These are phyloP conservation scores for Saturnia pavonia DNA, from an alignment of 2,888 invertebrate genomes.

Conservation along the genomic window DNA sequence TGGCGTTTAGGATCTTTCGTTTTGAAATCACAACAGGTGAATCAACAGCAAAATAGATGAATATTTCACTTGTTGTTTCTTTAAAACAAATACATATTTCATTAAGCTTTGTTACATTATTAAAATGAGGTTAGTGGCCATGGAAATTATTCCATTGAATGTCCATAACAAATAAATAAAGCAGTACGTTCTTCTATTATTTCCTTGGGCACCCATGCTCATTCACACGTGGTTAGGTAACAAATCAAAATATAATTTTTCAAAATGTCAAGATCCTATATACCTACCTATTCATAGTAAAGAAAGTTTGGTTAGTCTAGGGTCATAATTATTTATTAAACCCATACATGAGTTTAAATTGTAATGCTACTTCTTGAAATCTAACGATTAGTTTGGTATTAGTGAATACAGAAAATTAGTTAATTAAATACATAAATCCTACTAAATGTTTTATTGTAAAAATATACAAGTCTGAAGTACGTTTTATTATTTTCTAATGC, in stretches of 20 bases:
- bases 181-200: neutral
- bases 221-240: neutral
- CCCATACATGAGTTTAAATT: neutral
- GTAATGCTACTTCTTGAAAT: neutral
- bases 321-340: neutral
- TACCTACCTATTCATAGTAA: no score
- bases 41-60: neutral
- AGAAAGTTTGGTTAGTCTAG: no score
- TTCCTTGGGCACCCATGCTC: neutral
- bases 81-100: neutral
- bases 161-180: neutral
- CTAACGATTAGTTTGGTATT: neutral
- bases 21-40: neutral
- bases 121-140: neutral
- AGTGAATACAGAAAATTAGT: neutral
- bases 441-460: constrained; percentile 44
- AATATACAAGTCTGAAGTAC: constrained; percentile 38
- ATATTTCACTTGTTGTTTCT: neutral
- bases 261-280: no score
- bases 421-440: constrained; percentile 29
- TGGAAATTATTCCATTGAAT: neutral
- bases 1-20: neutral
- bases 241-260: no score
- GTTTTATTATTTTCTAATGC: constrained; percentile 47
- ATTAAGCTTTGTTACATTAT: neutral